These are phyloP conservation scores for Ptilonorhynchus violaceus DNA, from an alignment of 2,113 vertebrate species.

Conservation along the genomic window DNA sequence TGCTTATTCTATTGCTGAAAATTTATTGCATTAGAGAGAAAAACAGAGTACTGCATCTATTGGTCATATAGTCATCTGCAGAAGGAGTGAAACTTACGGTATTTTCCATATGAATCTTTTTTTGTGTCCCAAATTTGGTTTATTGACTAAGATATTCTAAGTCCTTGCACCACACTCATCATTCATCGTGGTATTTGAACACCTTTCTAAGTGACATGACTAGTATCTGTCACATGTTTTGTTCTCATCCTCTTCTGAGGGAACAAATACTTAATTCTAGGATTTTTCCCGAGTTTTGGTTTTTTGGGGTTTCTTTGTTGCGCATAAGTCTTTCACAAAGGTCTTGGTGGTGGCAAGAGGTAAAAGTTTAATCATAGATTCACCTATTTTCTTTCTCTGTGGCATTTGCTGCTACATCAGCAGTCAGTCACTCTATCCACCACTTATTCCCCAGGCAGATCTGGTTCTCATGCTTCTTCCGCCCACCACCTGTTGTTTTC, in stretches of 20 bases:
- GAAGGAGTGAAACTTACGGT: background rate
- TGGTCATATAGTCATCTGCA: background rate
- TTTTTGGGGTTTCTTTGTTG: background rate
- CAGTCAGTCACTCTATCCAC: slow-evolving; percentile 30
- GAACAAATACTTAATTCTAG: background rate
- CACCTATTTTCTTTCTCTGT: background rate
- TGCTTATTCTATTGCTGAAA: background rate
- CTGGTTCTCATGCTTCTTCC: background rate
- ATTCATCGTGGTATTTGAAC: background rate
- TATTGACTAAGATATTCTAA: background rate
- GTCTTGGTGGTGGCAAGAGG: background rate
- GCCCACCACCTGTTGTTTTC: slow-evolving; percentile 45
- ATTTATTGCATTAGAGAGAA: background rate
- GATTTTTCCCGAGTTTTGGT: background rate
- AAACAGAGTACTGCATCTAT: background rate
- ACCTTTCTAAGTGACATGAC: background rate
- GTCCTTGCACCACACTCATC: background rate
- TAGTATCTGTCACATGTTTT: background rate
- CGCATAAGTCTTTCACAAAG: background rate
- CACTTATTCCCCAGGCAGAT: slow-evolving; percentile 35
- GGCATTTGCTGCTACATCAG: background rate
- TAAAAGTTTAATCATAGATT: background rate
- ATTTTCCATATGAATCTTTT: background rate
- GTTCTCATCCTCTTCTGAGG: background rate
- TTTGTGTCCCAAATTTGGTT: background rate